Base-by-base conservation (phyloP, 2,113 vertebrate species). In the Silurus meridionalis region DNA sequence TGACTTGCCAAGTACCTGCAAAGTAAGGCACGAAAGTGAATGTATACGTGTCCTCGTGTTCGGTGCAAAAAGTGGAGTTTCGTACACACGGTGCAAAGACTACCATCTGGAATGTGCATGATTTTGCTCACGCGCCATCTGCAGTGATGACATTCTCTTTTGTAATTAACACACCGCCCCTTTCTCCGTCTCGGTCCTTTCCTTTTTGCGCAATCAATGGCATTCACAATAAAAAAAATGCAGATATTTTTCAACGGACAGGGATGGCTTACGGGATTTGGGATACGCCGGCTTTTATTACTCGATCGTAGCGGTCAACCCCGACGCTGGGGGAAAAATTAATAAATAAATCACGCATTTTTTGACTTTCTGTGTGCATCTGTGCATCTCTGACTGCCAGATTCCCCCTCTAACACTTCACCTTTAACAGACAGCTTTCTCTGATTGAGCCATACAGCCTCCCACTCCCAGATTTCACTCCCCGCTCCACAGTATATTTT, bases 41-140 rank as follows among this genome's bases (percentile, higher is more conserved):
- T 17, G 48, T 64, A 9, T 28, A 14, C 5, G 19, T 66, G 50
- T 57, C 50, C 3, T 8, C 7, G 74, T 14, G 67, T 71, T 48
- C 67, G 74, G 6, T 77, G 17, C 5, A 61, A 21, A 37, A 11
- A 8, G 0, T 8, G 64, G 7, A 67, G 86, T 72, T 86, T 88
- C 67, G 48, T 88, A 83, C 64, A 82, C n/a, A 58, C 28, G 64
- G 52, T 88, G 85, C 82, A 86, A 83, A 89, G 83, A 90, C 89
- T 72, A 87, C 90, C 90, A 93, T 92, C 92, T 94, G 91, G 87
- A 89, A 86, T 58, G 63, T 78, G 64, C 77, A 66, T 86, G 64
- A 90, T 74, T 37, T 83, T 86, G 84, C 82, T 87, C 87, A 83
- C 83, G 82, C 75, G 46, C 90, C 89, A 92, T 92, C 91, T 93